Percentiles rank a stretch among this genome's conserved stretches.
These are phyloP conservation scores for Geophilus truncorum DNA, from an alignment of 2,888 invertebrate genomes.

Conservation along the genomic window DNA sequence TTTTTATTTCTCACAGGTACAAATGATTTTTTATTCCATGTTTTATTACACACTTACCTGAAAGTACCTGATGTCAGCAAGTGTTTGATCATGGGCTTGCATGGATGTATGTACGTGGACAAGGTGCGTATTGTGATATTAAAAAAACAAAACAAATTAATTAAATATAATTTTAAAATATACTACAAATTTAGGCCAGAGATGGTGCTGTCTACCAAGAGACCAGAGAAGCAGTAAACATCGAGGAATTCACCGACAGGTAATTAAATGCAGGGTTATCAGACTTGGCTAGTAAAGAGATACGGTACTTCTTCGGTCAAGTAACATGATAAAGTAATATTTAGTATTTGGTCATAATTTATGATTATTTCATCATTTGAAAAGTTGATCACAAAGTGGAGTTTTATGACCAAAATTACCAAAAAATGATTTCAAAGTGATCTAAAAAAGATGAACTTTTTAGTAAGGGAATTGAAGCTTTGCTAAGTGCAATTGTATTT, in stretches of 20 bases:
- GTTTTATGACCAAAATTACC: too few relatives aligned
- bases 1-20: background rate
- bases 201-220: slow-evolving; percentile 83
- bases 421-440: too few relatives aligned
- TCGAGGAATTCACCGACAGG: slow-evolving; percentile 84
- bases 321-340: too few relatives aligned
- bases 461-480: too few relatives aligned
- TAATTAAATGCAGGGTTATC: slow-evolving; percentile 39
- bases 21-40: slow-evolving; percentile 61
- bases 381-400: too few relatives aligned
- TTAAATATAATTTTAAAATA: too few relatives aligned
- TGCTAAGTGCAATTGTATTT: too few relatives aligned
- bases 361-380: too few relatives aligned
- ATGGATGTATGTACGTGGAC: slow-evolving; percentile 84
- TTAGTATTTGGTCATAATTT: too few relatives aligned
- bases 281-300: too few relatives aligned
- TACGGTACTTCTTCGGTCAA: too few relatives aligned
- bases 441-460: too few relatives aligned
- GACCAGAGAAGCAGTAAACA: slow-evolving; percentile 80
- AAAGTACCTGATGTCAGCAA: slow-evolving; percentile 89
- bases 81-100: slow-evolving; percentile 86
- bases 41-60: slow-evolving; percentile 90
- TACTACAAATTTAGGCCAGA: slow-evolving; percentile 59
- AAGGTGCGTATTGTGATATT: slow-evolving; percentile 42
- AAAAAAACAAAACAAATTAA: background rate